Conservation (phyloP, 2,888 invertebrate genomes). For the Dinocampus coccinellae region DNA sequence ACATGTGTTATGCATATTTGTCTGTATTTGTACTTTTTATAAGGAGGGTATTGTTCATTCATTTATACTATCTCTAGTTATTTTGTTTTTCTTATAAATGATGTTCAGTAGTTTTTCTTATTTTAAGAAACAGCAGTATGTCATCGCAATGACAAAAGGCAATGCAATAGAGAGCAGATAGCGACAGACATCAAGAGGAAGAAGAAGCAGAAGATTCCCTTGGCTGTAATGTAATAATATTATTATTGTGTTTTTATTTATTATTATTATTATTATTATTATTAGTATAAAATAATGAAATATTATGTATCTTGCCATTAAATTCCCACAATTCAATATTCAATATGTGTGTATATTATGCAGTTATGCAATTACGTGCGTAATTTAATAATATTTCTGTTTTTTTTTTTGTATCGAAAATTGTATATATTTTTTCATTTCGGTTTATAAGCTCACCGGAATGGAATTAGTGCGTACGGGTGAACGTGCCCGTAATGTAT, state of each 20-base stretch:
- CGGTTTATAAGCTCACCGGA: slow-evolving; percentile 59
- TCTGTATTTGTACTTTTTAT: slow-evolving; percentile 31
- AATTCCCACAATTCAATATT: slow-evolving; percentile 4
- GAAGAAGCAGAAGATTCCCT: slow-evolving; percentile 65
- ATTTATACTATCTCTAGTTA: slow-evolving; percentile 10
- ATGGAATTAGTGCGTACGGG: slow-evolving; percentile 65
- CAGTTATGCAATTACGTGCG: background rate
- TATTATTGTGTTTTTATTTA: slow-evolving; percentile 44
- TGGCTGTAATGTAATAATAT: slow-evolving; percentile 60
- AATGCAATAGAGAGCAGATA: slow-evolving; percentile 65
- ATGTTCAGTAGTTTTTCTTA: slow-evolving; percentile 41
- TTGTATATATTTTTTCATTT: no score
- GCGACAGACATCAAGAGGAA: slow-evolving; percentile 66
- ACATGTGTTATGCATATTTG: background rate
- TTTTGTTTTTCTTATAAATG: slow-evolving; percentile 40
- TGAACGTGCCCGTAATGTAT: slow-evolving; percentile 71
- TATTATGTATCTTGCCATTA: background rate
- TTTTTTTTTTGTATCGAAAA: background rate
- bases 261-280: slow-evolving; percentile 23
- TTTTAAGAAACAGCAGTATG: slow-evolving; percentile 59
- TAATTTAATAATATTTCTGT: background rate
- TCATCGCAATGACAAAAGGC: slow-evolving; percentile 63
- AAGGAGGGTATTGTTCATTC: slow-evolving; percentile 11
- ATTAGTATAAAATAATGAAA: background rate
- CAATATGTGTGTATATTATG: slow-evolving; percentile 14